Evolutionary conservation across 2,113 vertebrate species (phyloP).

Genomic region (Actenoides hombroni): DNA sequence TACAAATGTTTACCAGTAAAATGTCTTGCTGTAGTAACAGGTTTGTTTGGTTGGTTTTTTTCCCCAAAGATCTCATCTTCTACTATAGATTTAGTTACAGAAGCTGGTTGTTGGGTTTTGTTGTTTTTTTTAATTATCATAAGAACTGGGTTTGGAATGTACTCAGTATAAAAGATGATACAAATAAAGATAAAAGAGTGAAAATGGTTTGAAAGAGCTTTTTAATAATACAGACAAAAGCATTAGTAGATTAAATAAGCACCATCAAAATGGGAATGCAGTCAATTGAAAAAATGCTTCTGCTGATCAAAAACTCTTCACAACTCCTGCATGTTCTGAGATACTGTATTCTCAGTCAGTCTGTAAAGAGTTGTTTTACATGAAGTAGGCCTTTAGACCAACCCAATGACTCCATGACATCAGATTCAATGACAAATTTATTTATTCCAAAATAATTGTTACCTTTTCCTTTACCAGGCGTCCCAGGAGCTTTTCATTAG

Average conservation of each 20-base stretch:
- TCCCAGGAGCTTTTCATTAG: constrained; percentile 96
- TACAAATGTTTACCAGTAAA: neutral
- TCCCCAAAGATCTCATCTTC: neutral
- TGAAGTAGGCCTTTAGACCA: neutral
- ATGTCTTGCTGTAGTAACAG: neutral
- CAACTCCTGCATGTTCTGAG: neutral
- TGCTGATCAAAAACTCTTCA: neutral
- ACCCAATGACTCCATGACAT: neutral
- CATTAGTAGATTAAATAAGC: neutral
- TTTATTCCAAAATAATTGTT: constrained; percentile 26
- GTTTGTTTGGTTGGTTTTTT: neutral
- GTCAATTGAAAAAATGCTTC: neutral
- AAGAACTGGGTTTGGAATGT: neutral
- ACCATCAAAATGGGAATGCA: neutral
- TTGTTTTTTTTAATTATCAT: neutral
- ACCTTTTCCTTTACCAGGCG: constrained; percentile 98
- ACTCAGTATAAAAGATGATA: neutral
- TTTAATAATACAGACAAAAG: neutral
- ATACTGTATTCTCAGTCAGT: neutral
- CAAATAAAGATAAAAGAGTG: neutral
- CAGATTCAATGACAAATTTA: neutral
- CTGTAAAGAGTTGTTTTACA: neutral
- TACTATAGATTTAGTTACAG: neutral
- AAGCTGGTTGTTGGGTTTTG: neutral
- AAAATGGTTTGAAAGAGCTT: neutral